Conservation (phyloP, 2,113 vertebrate genomes). For the Taxidea taxus region DNA sequence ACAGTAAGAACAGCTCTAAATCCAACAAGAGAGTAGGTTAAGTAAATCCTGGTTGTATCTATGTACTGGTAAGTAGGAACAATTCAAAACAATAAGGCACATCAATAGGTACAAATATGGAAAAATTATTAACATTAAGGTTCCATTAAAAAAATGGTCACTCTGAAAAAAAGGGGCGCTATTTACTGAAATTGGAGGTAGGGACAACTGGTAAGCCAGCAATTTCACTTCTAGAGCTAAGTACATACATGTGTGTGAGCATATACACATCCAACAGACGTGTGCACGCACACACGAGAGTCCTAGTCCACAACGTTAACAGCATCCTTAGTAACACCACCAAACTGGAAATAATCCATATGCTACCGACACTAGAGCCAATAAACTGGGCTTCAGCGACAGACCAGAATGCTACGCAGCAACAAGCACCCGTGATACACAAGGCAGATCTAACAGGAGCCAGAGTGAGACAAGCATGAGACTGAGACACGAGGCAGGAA, state of each 20-base stretch:
- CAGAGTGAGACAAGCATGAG: not conserved
- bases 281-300: fast-evolving
- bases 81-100: not conserved
- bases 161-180: not conserved
- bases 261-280: not conserved
- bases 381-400: not conserved
- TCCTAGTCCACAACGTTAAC: not conserved
- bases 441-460: not conserved
- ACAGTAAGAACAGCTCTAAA: not conserved
- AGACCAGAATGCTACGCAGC: fast-evolving
- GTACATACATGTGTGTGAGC: fast-evolving
- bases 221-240: no score
- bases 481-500: not conserved
- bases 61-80: not conserved
- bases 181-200: not conserved
- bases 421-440: fast-evolving
- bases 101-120: fast-evolving
- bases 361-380: not conserved
- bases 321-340: not conserved
- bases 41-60: not conserved
- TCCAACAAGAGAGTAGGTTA: not conserved
- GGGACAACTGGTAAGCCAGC: fast-evolving
- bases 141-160: not conserved
- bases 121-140: not conserved
- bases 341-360: not conserved